phyloP scores from a whole-genome alignment of 2,888 invertebrate species.

The Gandaritis pyraliata region DNA sequence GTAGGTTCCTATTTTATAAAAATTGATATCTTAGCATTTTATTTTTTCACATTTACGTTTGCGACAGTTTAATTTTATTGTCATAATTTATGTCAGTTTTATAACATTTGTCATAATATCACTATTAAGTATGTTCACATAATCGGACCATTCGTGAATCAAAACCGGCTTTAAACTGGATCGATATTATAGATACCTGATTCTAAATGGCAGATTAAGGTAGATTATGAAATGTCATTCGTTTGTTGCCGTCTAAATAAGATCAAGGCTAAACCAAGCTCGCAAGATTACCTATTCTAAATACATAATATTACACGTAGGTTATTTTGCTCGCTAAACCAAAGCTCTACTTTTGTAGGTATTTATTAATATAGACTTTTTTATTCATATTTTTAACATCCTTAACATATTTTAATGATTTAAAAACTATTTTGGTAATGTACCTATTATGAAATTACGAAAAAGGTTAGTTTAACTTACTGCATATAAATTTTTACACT shows the following conservation, averaged over 20 bases:
- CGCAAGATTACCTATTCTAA: constrained; percentile 14
- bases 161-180: constrained; percentile 15
- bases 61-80: not conserved
- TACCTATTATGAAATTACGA: too few relatives aligned
- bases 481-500: too few relatives aligned
- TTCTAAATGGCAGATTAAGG: constrained; percentile 15
- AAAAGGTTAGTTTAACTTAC: too few relatives aligned
- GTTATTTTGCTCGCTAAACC: not conserved
- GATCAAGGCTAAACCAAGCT: constrained; percentile 24
- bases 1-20: too few relatives aligned
- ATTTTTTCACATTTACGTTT: not conserved
- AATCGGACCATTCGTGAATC: not conserved
- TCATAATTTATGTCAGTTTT: too few relatives aligned
- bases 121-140: too few relatives aligned
- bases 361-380: too few relatives aligned
- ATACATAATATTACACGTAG: constrained; percentile 19
- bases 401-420: too few relatives aligned
- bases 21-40: too few relatives aligned
- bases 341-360: not conserved
- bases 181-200: constrained; percentile 2
- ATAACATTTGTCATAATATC: not conserved
- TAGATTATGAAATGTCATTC: constrained; percentile 24
- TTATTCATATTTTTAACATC: too few relatives aligned
- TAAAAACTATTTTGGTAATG: too few relatives aligned
- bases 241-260: constrained; percentile 20